phyloP scores from a whole-genome alignment of 2,888 invertebrate species.

The Trichopoda pennipes region DNA sequence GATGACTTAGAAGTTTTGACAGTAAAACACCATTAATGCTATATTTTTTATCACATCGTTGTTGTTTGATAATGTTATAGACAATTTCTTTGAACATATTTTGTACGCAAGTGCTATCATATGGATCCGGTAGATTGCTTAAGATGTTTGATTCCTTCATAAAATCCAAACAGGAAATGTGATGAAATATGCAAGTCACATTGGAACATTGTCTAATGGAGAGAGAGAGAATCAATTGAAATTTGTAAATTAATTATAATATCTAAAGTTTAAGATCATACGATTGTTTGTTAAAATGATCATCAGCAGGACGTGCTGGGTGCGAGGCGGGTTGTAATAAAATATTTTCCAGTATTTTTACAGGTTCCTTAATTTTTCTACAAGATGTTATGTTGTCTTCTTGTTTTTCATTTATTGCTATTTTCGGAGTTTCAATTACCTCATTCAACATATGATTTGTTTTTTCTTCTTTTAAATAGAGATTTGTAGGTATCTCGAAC shows the following conservation, averaged over 20 bases:
- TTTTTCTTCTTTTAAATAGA: constrained; percentile 17
- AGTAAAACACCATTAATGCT: not conserved
- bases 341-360: constrained; percentile 50
- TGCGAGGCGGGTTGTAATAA: constrained; percentile 7
- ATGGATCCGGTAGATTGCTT: not conserved
- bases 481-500: constrained; percentile 8
- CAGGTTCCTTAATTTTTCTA: not conserved
- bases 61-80: constrained; percentile 17
- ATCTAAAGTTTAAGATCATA: not conserved
- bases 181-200: constrained; percentile 19
- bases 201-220: not conserved
- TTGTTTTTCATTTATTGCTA: not conserved
- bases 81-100: constrained; percentile 29
- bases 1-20: constrained; percentile 13
- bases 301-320: no score
- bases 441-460: not conserved
- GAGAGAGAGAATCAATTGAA: not conserved
- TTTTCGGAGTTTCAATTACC: not conserved
- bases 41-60: constrained; percentile 13
- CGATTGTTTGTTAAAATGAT: not conserved
- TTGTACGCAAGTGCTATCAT: not conserved
- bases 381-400: not conserved
- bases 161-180: constrained; percentile 26
- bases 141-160: constrained; percentile 21
- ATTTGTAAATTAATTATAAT: not conserved